Percentiles rank a stretch among this genome's conserved stretches.
Evolutionary conservation across 2,113 vertebrate species (phyloP).

Genomic region (Laterallus jamaicensis): DNA sequence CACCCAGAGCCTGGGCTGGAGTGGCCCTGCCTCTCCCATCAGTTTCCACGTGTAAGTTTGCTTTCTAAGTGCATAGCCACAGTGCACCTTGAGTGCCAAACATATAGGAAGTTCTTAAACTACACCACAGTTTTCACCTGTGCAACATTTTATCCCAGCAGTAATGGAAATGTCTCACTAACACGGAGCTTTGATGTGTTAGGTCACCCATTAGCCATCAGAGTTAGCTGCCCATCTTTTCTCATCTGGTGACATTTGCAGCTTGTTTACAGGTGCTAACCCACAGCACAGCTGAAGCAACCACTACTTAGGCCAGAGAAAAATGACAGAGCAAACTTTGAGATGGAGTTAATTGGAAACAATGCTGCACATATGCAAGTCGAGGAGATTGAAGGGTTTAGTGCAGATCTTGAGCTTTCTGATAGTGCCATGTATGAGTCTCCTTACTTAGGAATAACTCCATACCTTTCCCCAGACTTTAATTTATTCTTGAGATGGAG

Average conservation of each 20-base stretch:
- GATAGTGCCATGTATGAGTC: background rate
- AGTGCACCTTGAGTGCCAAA: background rate
- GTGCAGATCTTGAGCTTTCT: background rate
- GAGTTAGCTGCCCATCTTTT: background rate
- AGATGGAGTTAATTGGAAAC: background rate
- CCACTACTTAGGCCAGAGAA: background rate
- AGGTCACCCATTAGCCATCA: background rate
- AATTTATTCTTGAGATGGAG: background rate
- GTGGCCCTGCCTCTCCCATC: background rate
- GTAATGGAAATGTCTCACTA: background rate
- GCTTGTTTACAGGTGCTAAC: background rate
- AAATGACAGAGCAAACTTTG: background rate
- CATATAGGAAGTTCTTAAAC: background rate
- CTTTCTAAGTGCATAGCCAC: background rate
- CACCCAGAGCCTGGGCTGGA: background rate
- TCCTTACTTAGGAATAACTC: background rate
- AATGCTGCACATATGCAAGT: background rate
- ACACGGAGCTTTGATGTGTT: background rate
- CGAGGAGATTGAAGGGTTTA: background rate
- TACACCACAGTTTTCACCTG: background rate
- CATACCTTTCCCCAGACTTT: background rate
- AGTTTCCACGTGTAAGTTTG: background rate
- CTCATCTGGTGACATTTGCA: background rate
- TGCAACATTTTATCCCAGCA: background rate
- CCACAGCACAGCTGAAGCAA: background rate